Evolutionary conservation across 2,888 invertebrate species (phyloP).

Genomic region (Caenorhabditis sinica): DNA sequence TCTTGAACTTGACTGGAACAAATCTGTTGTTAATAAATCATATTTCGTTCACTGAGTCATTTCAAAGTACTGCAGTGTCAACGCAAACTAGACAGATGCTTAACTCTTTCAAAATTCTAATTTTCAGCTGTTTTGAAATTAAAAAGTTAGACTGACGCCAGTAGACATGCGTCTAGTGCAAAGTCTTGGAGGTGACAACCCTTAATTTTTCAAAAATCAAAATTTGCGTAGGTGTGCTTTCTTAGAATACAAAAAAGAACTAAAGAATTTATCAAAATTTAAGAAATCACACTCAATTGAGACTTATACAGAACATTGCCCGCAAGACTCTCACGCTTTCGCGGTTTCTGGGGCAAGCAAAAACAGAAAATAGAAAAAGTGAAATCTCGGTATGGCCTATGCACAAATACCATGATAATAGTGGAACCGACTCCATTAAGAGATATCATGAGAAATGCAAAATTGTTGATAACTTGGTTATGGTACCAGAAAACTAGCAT

Average conservation of each 20-base stretch:
- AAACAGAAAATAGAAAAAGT: slow-evolving; percentile 3
- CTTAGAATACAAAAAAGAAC: background rate
- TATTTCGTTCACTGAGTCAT: too few relatives aligned
- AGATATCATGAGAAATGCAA: slow-evolving; percentile 4
- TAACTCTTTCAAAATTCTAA: too few relatives aligned
- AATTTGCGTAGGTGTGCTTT: background rate
- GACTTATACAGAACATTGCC: background rate
- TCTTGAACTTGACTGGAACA: too few relatives aligned
- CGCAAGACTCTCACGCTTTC: background rate
- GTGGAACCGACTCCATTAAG: slow-evolving; percentile 32
- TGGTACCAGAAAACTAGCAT: slow-evolving; percentile 14
- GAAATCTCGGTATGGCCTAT: slow-evolving; percentile 38
- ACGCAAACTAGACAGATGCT: too few relatives aligned
- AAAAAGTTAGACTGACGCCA: too few relatives aligned
- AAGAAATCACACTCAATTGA: background rate
- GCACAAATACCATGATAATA: slow-evolving; percentile 30
- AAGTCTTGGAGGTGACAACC: too few relatives aligned
- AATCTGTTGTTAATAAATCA: too few relatives aligned
- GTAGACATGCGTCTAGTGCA: too few relatives aligned
- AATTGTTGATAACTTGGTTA: slow-evolving; percentile 25
- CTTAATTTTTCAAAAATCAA: background rate
- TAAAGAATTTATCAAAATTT: background rate
- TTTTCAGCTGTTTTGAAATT: too few relatives aligned
- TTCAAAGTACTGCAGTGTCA: too few relatives aligned
- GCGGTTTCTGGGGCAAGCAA: background rate